phyloP scores from a whole-genome alignment of 2,797 vertebrate genomes.

The Arrhamphus sclerolepis region DNA sequence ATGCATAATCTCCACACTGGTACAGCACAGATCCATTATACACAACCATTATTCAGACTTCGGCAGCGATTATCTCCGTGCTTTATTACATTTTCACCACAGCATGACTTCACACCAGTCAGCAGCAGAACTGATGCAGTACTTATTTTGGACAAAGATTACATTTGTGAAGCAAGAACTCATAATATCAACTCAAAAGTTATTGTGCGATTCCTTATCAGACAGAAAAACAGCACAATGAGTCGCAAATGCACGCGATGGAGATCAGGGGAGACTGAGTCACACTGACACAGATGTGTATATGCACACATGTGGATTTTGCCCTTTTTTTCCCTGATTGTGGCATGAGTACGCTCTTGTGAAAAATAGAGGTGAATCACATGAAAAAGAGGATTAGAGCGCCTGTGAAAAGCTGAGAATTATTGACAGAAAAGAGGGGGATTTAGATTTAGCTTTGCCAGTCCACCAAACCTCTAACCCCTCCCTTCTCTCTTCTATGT shows the following conservation, averaged over 20 bases:
- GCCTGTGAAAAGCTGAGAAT: constrained; percentile 70
- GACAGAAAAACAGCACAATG: constrained; percentile 5
- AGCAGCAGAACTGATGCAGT: constrained; percentile 23
- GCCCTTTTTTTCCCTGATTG: constrained; percentile 34
- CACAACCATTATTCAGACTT: constrained; percentile 59
- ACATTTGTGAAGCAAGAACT: constrained; percentile 33
- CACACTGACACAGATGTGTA: neutral
- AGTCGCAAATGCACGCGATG: constrained; percentile 17
- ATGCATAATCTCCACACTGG: constrained; percentile 60
- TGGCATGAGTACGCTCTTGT: constrained; percentile 25
- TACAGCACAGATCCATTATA: constrained; percentile 44
- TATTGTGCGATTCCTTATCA: constrained; percentile 29
- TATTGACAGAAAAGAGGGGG: constrained; percentile 69
- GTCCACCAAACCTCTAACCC: constrained; percentile 38
- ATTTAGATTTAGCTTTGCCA: constrained; percentile 68
- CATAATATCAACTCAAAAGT: constrained; percentile 23
- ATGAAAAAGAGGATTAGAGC: constrained; percentile 70
- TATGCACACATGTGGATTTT: constrained; percentile 6
- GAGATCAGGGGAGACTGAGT: constrained; percentile 25
- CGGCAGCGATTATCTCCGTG: constrained; percentile 53
- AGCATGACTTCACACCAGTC: constrained; percentile 37
- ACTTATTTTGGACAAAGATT: constrained; percentile 45
- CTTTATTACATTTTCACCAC: constrained; percentile 59
- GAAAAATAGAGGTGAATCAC: constrained; percentile 60
- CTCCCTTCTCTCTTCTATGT: constrained; percentile 7